These are phyloP conservation scores for Rhinogobio ventralis DNA, from an alignment of 2,797 vertebrate species.

Conservation along the genomic window DNA sequence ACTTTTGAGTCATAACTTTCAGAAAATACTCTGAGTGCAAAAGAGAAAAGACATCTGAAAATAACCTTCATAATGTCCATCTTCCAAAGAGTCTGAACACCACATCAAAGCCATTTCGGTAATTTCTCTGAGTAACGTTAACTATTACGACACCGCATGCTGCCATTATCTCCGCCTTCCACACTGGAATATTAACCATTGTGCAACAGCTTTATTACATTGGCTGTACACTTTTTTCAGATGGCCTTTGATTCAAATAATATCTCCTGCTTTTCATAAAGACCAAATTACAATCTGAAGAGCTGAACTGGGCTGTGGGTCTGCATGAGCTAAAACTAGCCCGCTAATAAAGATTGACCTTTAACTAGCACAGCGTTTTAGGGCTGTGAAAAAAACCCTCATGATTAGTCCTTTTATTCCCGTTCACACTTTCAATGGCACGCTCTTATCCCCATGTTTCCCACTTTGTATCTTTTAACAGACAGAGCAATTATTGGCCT, in stretches of 20 bases:
- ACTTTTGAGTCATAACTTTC: slow-evolving; percentile 35
- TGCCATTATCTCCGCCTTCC: slow-evolving; percentile 33
- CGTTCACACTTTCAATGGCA: slow-evolving; percentile 56
- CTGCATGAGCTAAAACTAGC: slow-evolving; percentile 59
- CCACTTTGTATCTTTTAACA: slow-evolving; percentile 58
- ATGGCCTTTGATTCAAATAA: slow-evolving; percentile 61
- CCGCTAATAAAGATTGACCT: slow-evolving; percentile 65
- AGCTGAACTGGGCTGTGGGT: slow-evolving; percentile 42
- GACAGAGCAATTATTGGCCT: slow-evolving; percentile 60
- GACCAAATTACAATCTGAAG: slow-evolving; percentile 56
- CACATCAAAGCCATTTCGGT: slow-evolving; percentile 45
- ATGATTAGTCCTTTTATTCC: slow-evolving; percentile 64
- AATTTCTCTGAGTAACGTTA: slow-evolving; percentile 46
- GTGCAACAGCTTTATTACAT: slow-evolving; percentile 59
- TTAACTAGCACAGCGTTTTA: slow-evolving; percentile 52
- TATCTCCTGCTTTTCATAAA: slow-evolving; percentile 62
- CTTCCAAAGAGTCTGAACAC: slow-evolving; percentile 20
- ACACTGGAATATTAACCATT: slow-evolving; percentile 54
- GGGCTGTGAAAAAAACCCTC: slow-evolving; percentile 46
- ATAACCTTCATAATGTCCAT: slow-evolving; percentile 45
- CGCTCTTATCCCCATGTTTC: slow-evolving; percentile 57
- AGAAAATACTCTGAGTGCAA: slow-evolving; percentile 33
- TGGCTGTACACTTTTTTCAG: slow-evolving; percentile 29
- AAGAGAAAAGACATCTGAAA: slow-evolving; percentile 36
- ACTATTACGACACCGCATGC: slow-evolving; percentile 42